Percentiles rank a stretch among this genome's conserved stretches.
phyloP scores from a whole-genome alignment of 2,113 vertebrate genomes.

The Hymenochirus boettgeri region DNA sequence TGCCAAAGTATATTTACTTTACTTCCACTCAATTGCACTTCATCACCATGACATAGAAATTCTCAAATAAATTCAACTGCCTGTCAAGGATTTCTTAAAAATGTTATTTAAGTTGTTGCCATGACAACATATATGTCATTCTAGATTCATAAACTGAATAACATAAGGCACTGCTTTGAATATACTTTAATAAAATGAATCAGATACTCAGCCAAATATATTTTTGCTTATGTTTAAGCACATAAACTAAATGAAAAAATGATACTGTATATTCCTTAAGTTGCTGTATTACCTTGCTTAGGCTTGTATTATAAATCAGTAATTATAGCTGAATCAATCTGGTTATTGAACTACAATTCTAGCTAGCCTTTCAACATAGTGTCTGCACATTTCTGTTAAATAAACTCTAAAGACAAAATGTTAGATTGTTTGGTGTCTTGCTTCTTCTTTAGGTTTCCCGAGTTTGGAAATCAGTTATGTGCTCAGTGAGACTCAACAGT shows the following conservation, averaged over 20 bases:
- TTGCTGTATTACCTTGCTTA: constrained; percentile 13
- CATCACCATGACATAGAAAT: constrained; percentile 10
- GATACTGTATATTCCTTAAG: background rate
- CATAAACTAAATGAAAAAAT: constrained; percentile 1
- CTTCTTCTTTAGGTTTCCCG: constrained; percentile 38
- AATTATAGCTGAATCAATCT: too few species aligned
- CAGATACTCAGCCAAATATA: constrained; percentile 13
- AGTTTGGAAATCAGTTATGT: constrained; percentile 25
- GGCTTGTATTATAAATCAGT: constrained; percentile 4
- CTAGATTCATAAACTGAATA: constrained; percentile 32
- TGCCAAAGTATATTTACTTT: too few species aligned
- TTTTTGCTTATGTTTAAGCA: constrained; percentile 10
- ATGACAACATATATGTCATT: constrained; percentile 36
- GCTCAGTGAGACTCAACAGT: constrained; percentile 58
- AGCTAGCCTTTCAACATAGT: too few species aligned
- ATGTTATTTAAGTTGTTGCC: constrained; percentile 33
- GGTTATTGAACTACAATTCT: too few species aligned
- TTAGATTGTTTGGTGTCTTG: background rate
- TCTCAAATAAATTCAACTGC: constrained; percentile 27
- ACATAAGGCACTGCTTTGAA: constrained; percentile 20
- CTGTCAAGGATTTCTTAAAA: constrained; percentile 19
- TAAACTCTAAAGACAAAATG: too few species aligned
- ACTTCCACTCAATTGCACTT: background rate
- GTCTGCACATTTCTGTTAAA: background rate
- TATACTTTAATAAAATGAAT: constrained; percentile 35